phyloP scores from a whole-genome alignment of 2,113 vertebrate species.

The Sturnira hondurensis region DNA sequence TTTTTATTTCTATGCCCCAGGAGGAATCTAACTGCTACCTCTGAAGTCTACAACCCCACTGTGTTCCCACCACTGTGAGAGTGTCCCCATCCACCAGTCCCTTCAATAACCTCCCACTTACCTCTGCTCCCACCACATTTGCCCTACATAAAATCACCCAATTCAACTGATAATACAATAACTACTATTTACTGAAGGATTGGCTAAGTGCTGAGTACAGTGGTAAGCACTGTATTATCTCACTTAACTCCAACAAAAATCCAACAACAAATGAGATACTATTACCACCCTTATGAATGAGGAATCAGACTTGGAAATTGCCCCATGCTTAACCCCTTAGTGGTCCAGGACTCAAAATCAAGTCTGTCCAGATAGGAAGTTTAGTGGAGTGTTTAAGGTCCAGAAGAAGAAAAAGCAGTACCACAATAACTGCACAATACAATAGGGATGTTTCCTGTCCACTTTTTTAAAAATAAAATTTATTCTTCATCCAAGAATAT shows the following conservation, averaged over 20 bases:
- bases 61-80: not conserved
- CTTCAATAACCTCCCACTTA: not conserved
- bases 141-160: not conserved
- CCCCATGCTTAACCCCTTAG: not conserved
- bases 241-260: not conserved
- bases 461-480: not conserved
- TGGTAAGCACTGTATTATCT: not conserved
- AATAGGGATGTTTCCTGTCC: not conserved
- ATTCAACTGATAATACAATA: not conserved
- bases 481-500: no score
- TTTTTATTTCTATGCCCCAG: not conserved
- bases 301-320: not conserved
- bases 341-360: not conserved
- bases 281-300: not conserved
- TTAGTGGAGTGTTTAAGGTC: not conserved
- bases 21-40: not conserved
- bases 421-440: rapidly evolving
- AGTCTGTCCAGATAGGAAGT: not conserved
- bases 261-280: not conserved
- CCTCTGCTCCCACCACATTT: not conserved
- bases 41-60: not conserved
- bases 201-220: not conserved
- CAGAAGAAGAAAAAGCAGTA: not conserved
- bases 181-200: not conserved
- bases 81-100: not conserved